Conservation (phyloP, 2,113 vertebrate genomes). For the Bambusicola thoracicus region DNA sequence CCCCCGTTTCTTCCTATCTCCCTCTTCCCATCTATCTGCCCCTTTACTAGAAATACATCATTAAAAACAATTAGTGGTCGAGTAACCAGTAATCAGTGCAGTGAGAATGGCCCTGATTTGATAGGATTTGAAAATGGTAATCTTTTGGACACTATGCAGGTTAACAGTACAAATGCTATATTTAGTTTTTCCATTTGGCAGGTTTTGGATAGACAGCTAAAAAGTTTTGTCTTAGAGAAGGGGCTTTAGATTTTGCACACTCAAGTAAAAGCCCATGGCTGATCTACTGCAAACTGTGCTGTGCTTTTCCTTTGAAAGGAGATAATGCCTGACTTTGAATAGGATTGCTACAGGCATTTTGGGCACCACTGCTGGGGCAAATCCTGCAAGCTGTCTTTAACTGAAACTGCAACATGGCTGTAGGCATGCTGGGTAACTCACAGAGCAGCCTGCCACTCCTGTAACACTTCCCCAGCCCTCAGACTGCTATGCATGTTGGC, state of each 20-base stretch:
- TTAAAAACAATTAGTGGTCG: neutral
- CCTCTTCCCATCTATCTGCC: too few species aligned
- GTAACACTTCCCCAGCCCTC: neutral
- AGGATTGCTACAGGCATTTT: fast-evolving
- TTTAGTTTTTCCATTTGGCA: neutral
- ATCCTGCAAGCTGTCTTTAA: neutral
- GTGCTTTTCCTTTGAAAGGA: neutral
- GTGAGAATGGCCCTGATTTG: neutral
- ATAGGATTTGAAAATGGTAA: neutral
- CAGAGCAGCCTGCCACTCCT: neutral
- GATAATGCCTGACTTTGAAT: neutral
- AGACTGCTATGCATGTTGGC: neutral
- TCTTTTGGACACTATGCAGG: neutral
- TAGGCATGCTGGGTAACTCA: fast-evolving
- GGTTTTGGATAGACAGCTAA: slow-evolving; percentile 8
- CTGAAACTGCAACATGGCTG: neutral
- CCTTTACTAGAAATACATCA: neutral
- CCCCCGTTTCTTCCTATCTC: too few species aligned
- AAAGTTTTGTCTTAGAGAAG: neutral
- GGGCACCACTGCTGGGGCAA: neutral
- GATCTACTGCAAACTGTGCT: neutral
- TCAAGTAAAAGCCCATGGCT: neutral
- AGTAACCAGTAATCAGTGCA: neutral
- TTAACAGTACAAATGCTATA: neutral
- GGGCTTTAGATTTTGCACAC: neutral